Evolutionary conservation across 2,797 vertebrate species (phyloP), one percentile per base, ranked within the genome.

Genomic region (Lophius americanus): DNA sequence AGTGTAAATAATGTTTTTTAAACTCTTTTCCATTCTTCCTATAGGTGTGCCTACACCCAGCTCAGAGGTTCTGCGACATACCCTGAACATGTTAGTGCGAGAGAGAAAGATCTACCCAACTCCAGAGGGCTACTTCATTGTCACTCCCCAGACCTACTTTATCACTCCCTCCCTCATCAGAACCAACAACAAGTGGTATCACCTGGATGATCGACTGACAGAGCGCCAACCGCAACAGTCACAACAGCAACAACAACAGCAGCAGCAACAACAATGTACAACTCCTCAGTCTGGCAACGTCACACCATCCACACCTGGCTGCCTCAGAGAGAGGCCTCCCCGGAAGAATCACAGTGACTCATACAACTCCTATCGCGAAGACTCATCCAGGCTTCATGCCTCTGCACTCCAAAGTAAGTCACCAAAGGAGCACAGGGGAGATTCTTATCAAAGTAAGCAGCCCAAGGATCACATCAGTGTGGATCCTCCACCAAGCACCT

Each of bases 181-280:
- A 94, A 95, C 96, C 92, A 99, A 98, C 93, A 99, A 97, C 92
- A 99, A 99, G 89, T 99, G 98, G 98, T 99, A 99, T 92, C 98
- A 99, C 91, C 92, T 99, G 90, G 98, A 99, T 2, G 97, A 99
- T 91, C 94, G 98, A 93, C 94, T 97, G 90, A 94, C 94, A 76
- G 97, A 99, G 84, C 92, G 96, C 76, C 95, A 96, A 9, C 85
- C 85, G 0, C 85, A 82, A 6, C 95, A 79, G 1, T 58, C 71
- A 2, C 89, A 86, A 3, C 83, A 85, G 5, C 84, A 88, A 2
- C 95, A 95, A 79, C 88, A 81, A 0, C 82, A 78, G 0, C 86
- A 85, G 3, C 90, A 91, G 51, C 81, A 88, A 63, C 93, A 93
- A 71, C 95, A 96, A 86, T 99, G 97, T 92, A 96, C 96, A 83